phyloP scores from a whole-genome alignment of 2,888 invertebrate species.

The Ischnura elegans region DNA sequence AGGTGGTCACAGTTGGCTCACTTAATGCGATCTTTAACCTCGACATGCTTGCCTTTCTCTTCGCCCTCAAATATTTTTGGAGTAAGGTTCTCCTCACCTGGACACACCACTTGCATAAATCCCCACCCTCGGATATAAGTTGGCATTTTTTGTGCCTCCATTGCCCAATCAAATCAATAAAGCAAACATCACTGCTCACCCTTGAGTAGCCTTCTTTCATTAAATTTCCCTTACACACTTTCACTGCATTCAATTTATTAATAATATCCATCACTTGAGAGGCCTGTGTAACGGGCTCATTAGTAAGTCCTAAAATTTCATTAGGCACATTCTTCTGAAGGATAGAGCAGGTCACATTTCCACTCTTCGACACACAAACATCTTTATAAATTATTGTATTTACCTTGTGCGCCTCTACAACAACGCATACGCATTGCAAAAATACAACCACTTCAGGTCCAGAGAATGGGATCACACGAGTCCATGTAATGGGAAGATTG shows the following conservation, averaged over 20 bases:
- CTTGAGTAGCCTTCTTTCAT: not conserved
- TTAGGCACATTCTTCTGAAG: not conserved
- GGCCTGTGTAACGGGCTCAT: not conserved
- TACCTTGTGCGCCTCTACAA: not conserved
- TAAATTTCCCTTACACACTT: not conserved
- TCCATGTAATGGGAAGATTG: not conserved
- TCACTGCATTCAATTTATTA: not conserved
- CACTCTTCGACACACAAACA: not conserved
- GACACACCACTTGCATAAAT: not conserved
- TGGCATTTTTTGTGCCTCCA: not conserved
- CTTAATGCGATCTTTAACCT: not conserved
- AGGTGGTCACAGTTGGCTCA: not conserved
- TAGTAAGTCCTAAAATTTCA: not conserved
- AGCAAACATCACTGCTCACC: not conserved
- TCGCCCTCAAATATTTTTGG: not conserved
- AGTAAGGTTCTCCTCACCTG: not conserved
- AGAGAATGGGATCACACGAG: not conserved
- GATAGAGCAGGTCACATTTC: not conserved
- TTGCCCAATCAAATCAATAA: not conserved
- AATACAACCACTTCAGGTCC: not conserved
- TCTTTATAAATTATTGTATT: not conserved
- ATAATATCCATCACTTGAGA: not conserved
- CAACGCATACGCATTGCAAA: not conserved
- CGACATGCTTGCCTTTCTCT: not conserved
- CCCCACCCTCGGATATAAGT: not conserved